Conservation (phyloP, 2,888 invertebrate genomes). For the Uropetala carovei region DNA sequence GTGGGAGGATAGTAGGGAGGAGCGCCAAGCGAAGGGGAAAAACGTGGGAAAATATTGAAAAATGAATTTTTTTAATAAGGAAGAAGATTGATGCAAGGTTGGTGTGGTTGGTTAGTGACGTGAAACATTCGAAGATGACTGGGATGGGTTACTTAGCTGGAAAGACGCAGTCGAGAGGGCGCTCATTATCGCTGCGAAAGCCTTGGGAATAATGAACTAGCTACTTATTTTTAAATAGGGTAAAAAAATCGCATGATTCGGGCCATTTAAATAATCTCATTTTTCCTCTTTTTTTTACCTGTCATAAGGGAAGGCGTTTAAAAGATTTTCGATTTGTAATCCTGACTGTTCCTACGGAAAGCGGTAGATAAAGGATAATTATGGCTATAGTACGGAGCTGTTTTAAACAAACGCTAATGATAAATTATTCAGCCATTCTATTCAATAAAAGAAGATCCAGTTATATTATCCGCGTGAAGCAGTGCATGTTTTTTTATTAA, state of each 20-base stretch:
- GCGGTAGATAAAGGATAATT: no score
- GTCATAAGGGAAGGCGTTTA: background rate
- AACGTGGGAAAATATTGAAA: background rate
- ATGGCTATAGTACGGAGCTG: no score
- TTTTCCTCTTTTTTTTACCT: background rate
- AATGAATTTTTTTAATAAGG: slow-evolving; percentile 27
- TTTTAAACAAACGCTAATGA: no score
- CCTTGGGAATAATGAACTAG: slow-evolving; percentile 2
- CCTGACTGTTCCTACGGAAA: no score
- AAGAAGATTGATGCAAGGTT: slow-evolving; percentile 54
- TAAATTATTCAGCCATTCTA: no score
- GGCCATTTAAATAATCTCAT: background rate
- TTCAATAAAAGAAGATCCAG: no score
- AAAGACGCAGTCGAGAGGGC: background rate
- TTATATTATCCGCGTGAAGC: no score
- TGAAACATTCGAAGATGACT: no score
- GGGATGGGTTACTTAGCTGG: background rate
- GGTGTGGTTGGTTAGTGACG: slow-evolving; percentile 21
- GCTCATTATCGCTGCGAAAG: background rate
- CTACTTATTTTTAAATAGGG: background rate
- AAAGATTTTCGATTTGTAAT: no score
- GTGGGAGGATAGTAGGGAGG: background rate
- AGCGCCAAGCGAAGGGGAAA: background rate
- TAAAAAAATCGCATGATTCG: background rate
- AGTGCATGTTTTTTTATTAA: no score